phyloP scores from a whole-genome alignment of 1,140 invertebrate genomes.

The Sitophilus oryzae region DNA sequence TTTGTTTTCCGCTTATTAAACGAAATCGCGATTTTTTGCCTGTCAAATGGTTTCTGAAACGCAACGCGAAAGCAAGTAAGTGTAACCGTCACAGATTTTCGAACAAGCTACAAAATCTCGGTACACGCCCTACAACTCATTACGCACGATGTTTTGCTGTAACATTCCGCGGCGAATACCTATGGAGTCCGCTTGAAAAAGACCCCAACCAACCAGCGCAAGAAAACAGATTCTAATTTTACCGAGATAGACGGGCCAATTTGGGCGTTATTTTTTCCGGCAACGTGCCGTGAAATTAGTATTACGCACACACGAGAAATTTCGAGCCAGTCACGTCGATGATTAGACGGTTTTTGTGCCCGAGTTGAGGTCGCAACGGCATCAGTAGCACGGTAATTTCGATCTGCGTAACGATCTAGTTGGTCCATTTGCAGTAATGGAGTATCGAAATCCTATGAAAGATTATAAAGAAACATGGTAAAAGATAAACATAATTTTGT shows the following conservation, averaged over 20 bases:
- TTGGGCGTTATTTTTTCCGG: conserved; percentile 24
- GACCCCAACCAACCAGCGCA: not conserved
- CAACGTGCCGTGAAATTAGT: conserved; percentile 25
- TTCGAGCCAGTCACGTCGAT: conserved; percentile 19
- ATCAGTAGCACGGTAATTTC: not conserved
- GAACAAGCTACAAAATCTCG: too few relatives aligned
- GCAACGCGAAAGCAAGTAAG: too few relatives aligned
- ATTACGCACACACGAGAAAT: conserved; percentile 22
- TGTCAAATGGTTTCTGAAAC: too few relatives aligned
- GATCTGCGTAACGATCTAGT: not conserved
- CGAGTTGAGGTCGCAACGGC: not conserved
- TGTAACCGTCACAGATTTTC: too few relatives aligned
- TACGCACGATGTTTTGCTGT: too few relatives aligned
- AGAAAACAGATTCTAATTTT: conserved; percentile 26
- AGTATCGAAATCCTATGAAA: not conserved
- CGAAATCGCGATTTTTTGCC: too few relatives aligned
- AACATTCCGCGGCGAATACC: conserved; percentile 17
- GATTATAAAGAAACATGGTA: too few relatives aligned
- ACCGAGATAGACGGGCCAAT: conserved; percentile 22
- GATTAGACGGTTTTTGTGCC: conserved; percentile 14
- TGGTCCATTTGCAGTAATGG: not conserved
- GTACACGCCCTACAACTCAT: too few relatives aligned
- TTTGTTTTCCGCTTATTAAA: too few relatives aligned
- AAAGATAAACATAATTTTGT: too few relatives aligned
- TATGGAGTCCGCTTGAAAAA: conserved; percentile 7